Percentiles rank a stretch among this genome's conserved stretches.
Conservation (phyloP, 2,797 vertebrate genomes). For the Limosa lapponica region DNA sequence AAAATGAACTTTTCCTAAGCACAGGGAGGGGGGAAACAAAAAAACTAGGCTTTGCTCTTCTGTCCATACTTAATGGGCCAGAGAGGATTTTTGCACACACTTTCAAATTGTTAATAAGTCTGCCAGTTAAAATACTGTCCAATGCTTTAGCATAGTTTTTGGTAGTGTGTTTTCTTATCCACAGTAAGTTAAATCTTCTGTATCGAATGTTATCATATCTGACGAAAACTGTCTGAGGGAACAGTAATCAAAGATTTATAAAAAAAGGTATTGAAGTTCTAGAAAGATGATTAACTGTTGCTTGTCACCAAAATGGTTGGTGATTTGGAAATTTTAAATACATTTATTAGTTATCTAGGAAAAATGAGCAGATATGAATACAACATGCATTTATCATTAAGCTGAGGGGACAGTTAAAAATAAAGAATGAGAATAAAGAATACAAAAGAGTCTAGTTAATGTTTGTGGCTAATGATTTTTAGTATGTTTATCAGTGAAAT, state of each 20-base stretch:
- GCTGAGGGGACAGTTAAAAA: neutral
- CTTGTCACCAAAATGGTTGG: neutral
- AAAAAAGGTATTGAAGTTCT: neutral
- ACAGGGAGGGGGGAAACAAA: fast-evolving
- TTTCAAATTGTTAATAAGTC: neutral
- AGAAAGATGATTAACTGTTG: neutral
- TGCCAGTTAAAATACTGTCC: neutral
- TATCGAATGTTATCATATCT: neutral
- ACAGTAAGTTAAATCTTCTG: neutral
- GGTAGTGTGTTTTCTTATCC: neutral
- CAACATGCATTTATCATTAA: neutral
- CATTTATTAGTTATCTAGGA: neutral
- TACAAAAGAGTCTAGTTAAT: neutral
- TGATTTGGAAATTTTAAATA: neutral
- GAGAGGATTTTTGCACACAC: neutral
- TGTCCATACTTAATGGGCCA: neutral
- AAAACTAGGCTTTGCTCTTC: neutral
- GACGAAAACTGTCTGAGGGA: neutral
- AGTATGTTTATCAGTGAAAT: neutral
- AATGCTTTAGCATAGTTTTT: neutral
- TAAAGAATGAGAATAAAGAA: neutral
- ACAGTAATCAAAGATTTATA: neutral
- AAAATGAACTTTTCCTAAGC: neutral
- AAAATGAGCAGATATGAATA: neutral
- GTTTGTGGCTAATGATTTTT: neutral